Base-by-base conservation (phyloP, 1,140 invertebrate genomes). In the Orussus abietinus region DNA sequence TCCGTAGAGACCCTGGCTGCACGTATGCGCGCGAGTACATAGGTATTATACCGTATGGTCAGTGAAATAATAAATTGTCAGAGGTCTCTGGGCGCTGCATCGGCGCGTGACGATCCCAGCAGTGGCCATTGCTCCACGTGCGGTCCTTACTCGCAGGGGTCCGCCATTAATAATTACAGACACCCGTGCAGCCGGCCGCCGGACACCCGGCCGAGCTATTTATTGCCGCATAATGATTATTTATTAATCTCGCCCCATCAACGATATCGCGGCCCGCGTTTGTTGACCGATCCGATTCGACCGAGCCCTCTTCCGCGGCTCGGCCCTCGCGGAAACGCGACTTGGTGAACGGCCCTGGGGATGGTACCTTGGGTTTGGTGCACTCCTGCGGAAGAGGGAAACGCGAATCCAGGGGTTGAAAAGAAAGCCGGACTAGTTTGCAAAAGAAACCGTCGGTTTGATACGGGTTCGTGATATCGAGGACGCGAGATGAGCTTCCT, bases 211-310 rank as follows among this genome's bases (percentile, higher is more conserved):
- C 30, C 38, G 35, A 21, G 38, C 55, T 62, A 62, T 62, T 62
- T 62, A 60, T 62, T 62, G 54, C 53, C 45, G 49, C 39, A 47
- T 62, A 60, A 62, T 62, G 53, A 60, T 62, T 62, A 62, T 62
- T 62, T 62, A 62, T 62, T 62, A 60, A 62, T 60, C 49, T 49
- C 41, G 28, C 19, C 22, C 37, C 38, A 50, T 56, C 52, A 52
- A 50, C 47, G 38, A 50, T 49, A 48, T 48, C 30, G 32, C 38
- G 41, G 36, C 29, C 15, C 15, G 29, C 10, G 11, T 30, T 12
- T 30, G 11, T 4, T 30, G 3, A 12, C 2, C 3, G 4, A 38
- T 38, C 35, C 13, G 29, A 26, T 26, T n/a, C 21, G 13, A 22
- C 12, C 13, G 29, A 26, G 22, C 31, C 19, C 22, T 10, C 30